Base-by-base conservation (phyloP, 2,113 vertebrate species). In the Campylomormyrus tamandua region DNA sequence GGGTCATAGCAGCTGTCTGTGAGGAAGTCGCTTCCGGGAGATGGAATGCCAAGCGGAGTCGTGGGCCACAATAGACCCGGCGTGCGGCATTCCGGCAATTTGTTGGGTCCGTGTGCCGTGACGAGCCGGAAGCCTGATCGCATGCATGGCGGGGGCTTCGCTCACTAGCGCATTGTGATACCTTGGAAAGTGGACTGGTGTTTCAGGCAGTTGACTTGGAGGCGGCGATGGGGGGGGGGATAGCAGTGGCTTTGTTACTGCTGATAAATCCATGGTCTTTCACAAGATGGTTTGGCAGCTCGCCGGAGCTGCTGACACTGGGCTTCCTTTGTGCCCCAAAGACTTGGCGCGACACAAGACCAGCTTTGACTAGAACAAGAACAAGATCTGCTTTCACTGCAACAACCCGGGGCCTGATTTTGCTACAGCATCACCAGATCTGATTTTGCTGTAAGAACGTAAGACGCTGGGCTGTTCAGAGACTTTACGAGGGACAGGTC, bases 321-420 rank as follows among this genome's bases (percentile, higher is more conserved):
- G 35, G 50, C 48, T 35, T 90, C 58, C 49, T 35, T 90, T 90
- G 62, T 88, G 85, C 21, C 46, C 52, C 21, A 45, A 56, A 89
- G 88, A 66, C 31, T 24, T 42, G 45, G 52, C 80, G 87, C 7
- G 53, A 46, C 27, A 46, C 17, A 48, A n/a, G 89, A 58, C 49
- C 19, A 3, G 49, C 49, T 87, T 53, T 35, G 15, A 53, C 27
- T 31, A 8, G 56, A 58, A 58, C 21, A n/a, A 50, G 48, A 39
- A 53, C 24, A 83, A 19, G 74, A 31, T 87, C 50, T 53, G 49
- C 49, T 87, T 87, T 53, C 48, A 53, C 27, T 31, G 50, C 27
- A 87, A 50, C n/a, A 39, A 7, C 4, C 27, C 35, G 0, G 17
- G 31, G 15, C 70, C 31, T 35, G 31, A 35, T 39, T 39, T 2